Base-by-base conservation (phyloP, 2,888 invertebrate genomes). In the Aphidius colemani region DNA sequence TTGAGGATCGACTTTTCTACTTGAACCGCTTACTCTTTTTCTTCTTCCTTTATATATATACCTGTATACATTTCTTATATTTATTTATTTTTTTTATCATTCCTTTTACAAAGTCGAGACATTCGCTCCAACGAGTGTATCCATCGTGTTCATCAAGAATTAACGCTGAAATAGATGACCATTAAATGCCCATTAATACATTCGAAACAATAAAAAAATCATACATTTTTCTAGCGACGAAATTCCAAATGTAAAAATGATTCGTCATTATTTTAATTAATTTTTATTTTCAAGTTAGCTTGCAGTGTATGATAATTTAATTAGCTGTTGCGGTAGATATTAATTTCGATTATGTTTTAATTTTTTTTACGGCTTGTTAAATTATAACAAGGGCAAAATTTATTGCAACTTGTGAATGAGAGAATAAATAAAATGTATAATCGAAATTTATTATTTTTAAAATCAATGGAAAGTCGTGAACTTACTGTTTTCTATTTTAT, bases 1-100 rank as follows among this genome's bases (percentile, higher is more conserved):
- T 56, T 51, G 51, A 57, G 61, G 62, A 62, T 57, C 62, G 62
- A 63, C 62, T 63, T 63, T 51, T 63, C 57, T 57, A 63, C 62
- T 63, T 57, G 45, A 58, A 53, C 51, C 46, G 57, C 57, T 57
- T 57, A 57, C 57, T 63, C 57, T 44, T 58, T 57, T 18, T 49
- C 50, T 7, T 49, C 43, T 48, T 48, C 30, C 3, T 30, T 0
- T 30, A 30, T 30, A 30, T 30, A 30, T 30, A 30, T 30, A 30
- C 30, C 30, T 30, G 30, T 30, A 30, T 5, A 30, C 40, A 41
- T 50, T 9, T 61, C 39, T 7, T 45, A 40, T 39, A 30, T 11
- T 44, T 10, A 18, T 44, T 41, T 57, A 30, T 41, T 62, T 60
- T 60, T 40, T 60, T 11, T 30, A n/a, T 50, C 49, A 30, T 11